Percentiles rank a stretch among this genome's conserved stretches.
Evolutionary conservation across 2,113 vertebrate genomes (phyloP).

Genomic region (Parus major): DNA sequence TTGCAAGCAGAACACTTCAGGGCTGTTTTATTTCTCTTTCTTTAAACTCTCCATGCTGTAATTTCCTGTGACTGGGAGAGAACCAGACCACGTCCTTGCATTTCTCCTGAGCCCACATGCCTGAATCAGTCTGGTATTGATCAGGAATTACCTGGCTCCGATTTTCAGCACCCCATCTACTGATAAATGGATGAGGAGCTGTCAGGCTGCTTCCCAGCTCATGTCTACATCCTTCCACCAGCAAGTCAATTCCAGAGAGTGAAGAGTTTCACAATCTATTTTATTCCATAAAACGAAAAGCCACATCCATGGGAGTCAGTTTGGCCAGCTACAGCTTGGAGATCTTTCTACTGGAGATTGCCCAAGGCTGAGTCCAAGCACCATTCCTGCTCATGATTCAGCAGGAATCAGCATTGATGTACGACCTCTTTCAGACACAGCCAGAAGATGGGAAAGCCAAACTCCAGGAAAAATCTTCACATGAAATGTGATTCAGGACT

Average conservation of each 20-base stretch:
- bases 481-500: background rate
- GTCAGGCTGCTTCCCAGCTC: background rate
- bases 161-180: background rate
- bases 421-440: background rate
- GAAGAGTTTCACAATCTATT: background rate
- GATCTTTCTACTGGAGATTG: background rate
- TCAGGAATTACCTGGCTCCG: background rate
- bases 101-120: background rate
- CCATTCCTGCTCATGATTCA: background rate
- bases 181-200: background rate
- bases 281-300: background rate
- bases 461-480: background rate
- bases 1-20: rapidly evolving
- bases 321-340: background rate
- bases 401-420: background rate
- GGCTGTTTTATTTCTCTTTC: background rate
- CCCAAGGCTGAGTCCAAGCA: background rate
- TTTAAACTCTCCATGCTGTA: background rate
- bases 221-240: background rate
- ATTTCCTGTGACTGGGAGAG: background rate
- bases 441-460: background rate
- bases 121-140: background rate
- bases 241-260: background rate
- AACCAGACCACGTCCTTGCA: rapidly evolving
- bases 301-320: background rate